Evolutionary conservation across 2,113 vertebrate genomes (phyloP).

Genomic region (western clawed frog (Xenopus tropicalis)): UCB_Xtro_10.0 CM004451.2:7301001-7301500

Average conservation of each 20-base stretch:
- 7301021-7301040: slow-evolving; percentile 19
- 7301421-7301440: too few species aligned
- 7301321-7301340: slow-evolving; percentile 53
- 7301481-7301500: too few species aligned
- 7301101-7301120: background rate
- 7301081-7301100: slow-evolving; percentile 33
- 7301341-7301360: slow-evolving; percentile 41
- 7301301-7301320: slow-evolving; percentile 18
- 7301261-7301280: slow-evolving; percentile 30
- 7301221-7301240: too few species aligned
- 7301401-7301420: slow-evolving; percentile 35
- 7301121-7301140: too few species aligned
- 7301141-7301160: too few species aligned
- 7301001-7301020: slow-evolving; percentile 15
- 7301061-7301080: slow-evolving; percentile 29
- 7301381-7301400: slow-evolving; percentile 41
- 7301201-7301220: too few species aligned
- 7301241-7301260: too few species aligned
- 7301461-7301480: too few species aligned
- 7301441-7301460: too few species aligned
- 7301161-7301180: too few species aligned
- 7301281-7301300: slow-evolving; percentile 34
- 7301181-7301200: too few species aligned
- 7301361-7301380: slow-evolving; percentile 48
- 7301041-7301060: slow-evolving; percentile 28